Base-by-base conservation (phyloP, 2,888 invertebrate species). In the Melinopterus prodromus region DNA sequence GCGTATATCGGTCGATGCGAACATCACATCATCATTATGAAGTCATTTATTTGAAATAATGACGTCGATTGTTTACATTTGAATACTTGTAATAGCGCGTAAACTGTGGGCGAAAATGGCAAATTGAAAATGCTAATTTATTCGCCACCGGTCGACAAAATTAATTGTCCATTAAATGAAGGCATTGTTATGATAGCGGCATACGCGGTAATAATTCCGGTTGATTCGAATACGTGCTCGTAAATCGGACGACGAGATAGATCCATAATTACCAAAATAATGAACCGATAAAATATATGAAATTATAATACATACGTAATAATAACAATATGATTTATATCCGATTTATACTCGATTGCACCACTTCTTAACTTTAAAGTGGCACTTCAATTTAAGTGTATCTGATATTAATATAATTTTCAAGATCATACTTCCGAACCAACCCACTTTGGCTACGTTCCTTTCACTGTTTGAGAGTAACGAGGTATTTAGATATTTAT, bases 131-230 rank as follows among this genome's bases (percentile, higher is more conserved):
- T 53, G 53, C 53, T 53, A 53, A 53, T 53, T 53, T 53, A 12
- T 53, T 53, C 53, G 53, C 53, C 1, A 9, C 12, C 53, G 53
- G 53, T 53, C 53, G 53, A 53, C 53, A 53, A 53, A 53, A 53
- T 53, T 53, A 53, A 53, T 53, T 53, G 53, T 53, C 53, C 53
- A 53, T 53, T 53, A 53, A 53, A 53, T 53, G 53, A 53, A 53
- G 53, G 53, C 53, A 53, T 53, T 53, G 53, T 53, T 53, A 53
- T 53, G 53, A 53, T 53, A 12, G 9, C 53, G 53, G 53, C 53
- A 53, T 53, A 53, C 53, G 53, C 12, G 5, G 53, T 53, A 53
- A 53, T 53, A 53, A 53, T 53, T 53, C 12, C 53, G 53, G 53
- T 7, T 0, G 7, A 53, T 53, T 53, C 53, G 5, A 53, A 12